Base-by-base conservation (phyloP, 1,140 invertebrate genomes). In the Zaprionus gabonicus region DNA sequence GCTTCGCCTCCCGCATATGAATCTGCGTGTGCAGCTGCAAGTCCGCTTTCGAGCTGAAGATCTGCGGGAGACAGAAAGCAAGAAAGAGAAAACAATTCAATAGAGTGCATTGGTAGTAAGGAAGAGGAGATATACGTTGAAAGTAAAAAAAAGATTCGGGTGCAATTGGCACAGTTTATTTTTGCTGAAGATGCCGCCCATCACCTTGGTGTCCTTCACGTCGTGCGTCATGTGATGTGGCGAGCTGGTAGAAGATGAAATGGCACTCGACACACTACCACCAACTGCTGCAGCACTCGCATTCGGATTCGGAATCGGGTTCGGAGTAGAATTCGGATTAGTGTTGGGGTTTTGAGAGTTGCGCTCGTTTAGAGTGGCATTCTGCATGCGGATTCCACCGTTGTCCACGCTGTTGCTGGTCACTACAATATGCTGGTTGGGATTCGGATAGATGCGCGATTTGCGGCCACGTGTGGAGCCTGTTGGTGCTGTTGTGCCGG, bases 1-100 rank as follows among this genome's bases (percentile, higher is more conserved):
- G 99, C 94, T 99, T 97, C 27, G 98, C 98, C 94, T 99, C 99
- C 77, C 99, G 96, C 95, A 99, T 98, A 94, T 99, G 98, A 84
- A 99, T 97, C 94, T 99, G 98, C 72, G 98, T 98, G 94, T 99
- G 98, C 73, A 99, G 95, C 94, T 99, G 97, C 83, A 99, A 95
- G 93, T 99, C 98, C 60, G 98, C 98, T 94, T 99, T 99, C 80
- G 98, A 98, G 72, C 97, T 97, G 93, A 99, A 99, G 91, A 99
- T 98, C 98, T 99, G 96, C 36, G 96, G 96, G 23, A 5, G 5
- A 49, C 3, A 63, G 51, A 36, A 87, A 93, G 12, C 92, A 91
- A 93, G 88, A 41, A 13, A 46, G n/a, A 0, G 31, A 15, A 70
- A 15, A 70, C 13, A 15, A 9, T 1, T 51, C n/a, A 23, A 28